Conservation (phyloP, 2,797 vertebrate genomes). For the Molothrus ater region DNA sequence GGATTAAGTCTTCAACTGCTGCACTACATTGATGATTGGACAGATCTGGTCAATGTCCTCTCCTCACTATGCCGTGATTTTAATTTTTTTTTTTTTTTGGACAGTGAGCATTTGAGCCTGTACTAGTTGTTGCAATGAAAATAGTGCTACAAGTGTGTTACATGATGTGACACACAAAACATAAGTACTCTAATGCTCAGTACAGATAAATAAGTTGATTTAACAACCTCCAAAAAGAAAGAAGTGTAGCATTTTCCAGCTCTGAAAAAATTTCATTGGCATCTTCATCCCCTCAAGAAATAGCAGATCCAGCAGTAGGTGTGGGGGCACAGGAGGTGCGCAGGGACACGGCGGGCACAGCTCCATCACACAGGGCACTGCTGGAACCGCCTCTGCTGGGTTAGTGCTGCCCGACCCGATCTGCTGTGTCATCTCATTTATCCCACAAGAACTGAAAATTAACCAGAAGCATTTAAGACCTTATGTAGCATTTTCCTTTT, state of each 20-base stretch:
- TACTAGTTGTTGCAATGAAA: background rate
- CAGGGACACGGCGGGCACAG: background rate
- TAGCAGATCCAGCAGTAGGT: fast-evolving
- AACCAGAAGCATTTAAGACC: background rate
- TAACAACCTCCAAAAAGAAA: background rate
- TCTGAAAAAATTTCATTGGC: background rate
- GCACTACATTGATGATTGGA: background rate
- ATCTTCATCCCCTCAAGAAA: background rate
- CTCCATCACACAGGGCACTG: background rate
- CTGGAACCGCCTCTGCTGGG: background rate
- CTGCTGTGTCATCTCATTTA: background rate
- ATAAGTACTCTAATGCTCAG: background rate
- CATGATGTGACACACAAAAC: background rate
- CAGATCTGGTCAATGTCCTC: background rate
- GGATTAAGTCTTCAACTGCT: background rate
- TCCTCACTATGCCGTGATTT: background rate
- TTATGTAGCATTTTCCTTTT: background rate
- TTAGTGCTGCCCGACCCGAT: background rate
- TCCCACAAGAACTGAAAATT: background rate
- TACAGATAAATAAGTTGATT: background rate
- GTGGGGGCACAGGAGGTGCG: fast-evolving
- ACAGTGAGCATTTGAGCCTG: background rate
- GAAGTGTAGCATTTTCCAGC: background rate
- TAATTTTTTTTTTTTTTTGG: background rate
- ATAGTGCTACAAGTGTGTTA: background rate